Base-by-base conservation (phyloP, 2,797 vertebrate species). In the Steatocranus sp. region DNA sequence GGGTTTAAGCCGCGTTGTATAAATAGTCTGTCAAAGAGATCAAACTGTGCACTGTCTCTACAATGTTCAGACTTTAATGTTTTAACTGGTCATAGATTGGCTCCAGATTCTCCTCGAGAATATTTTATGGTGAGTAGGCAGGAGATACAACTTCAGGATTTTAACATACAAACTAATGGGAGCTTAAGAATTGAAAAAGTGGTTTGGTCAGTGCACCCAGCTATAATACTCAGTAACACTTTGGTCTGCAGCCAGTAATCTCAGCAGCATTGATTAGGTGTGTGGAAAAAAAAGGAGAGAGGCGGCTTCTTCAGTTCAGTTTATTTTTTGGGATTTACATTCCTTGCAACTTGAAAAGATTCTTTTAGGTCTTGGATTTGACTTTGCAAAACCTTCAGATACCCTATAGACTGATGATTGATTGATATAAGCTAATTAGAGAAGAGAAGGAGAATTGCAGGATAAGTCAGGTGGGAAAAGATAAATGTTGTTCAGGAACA, bases 21-120 rank as follows among this genome's bases (percentile, higher is more conserved):
- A 89, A 90, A 87, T 80, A 85, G 56, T 75, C 86, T 86, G 83
- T 87, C 88, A 89, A 78, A 81, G 70, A 86, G 84, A 90, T 90
- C 88, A 89, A 82, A 83, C 83, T 83, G 84, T 82, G 88, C 83
- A 61, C 79, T 82, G 81, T 86, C 81, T 85, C 78, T 58, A 68
- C 83, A 77, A 61, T 82, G 66, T 79, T 85, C 78, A 80, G 43
- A 76, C 86, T 92, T 83, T 48, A 73, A 73, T 73, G 25, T 32
- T 73, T 73, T 73, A 73, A 73, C 43, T 73, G 17, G 2, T 73
- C 11, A 2, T 12, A 48, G 68, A 73, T 11, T 48, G 68, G 25
- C 68, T 0, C 25, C 17, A 4, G 46, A 30, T 73, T 30, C 41
- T 73, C 27, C 68, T 30, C 7, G 1, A 12, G 41, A 73, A 73